Base-by-base conservation (phyloP, 2,888 invertebrate genomes). In the Thymelicus acteon region DNA sequence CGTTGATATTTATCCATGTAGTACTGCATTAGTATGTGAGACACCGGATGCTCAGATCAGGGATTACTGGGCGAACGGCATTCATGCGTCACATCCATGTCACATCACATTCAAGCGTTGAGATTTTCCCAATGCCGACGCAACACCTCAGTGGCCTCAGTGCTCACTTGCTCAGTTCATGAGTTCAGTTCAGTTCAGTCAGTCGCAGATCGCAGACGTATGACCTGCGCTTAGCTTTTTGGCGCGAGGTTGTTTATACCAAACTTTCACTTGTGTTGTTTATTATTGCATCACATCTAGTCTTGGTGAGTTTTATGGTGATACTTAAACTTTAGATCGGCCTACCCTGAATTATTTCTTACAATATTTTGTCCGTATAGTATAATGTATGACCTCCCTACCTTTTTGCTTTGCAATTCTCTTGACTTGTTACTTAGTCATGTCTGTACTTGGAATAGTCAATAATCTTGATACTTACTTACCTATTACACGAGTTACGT, bases 21-120 rank as follows among this genome's bases (percentile, higher is more conserved):
- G 10, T 8, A 10, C 4, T 12, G 4, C 40, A 8, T 3, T 10
- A 8, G 44, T 44, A 52, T 19, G 8, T 52, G 49, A 19, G 19
- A 19, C 19, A 52, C 48, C 48, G 49, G 49, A 52, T 19, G 49
- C 19, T 19, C 49, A 52, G 49, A 52, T 52, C 49, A 52, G 49
- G 49, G 49, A 19, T 52, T 15, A 52, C 49, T 15, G 49, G 49
- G 49, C n/a, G 19, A 52, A 15, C 15, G 19, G 49, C 19, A 52
- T 52, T 52, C 15, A 8, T 19, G 49, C 49, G 15, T 52, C 49
- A 52, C 49, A 49, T n/a, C 5, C 2, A 0, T n/a, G n/a, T n/a
- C n/a, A n/a, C 6, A 10, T 40, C 31, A 40, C 40, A 10, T 13
- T 47, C 13, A 47, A 15, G 2, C 8, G 19, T 52, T 52, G 15